Percentiles rank a stretch among this genome's conserved stretches.
Conservation (phyloP, 2,888 invertebrate genomes). For the Sialis fuliginosa region DNA sequence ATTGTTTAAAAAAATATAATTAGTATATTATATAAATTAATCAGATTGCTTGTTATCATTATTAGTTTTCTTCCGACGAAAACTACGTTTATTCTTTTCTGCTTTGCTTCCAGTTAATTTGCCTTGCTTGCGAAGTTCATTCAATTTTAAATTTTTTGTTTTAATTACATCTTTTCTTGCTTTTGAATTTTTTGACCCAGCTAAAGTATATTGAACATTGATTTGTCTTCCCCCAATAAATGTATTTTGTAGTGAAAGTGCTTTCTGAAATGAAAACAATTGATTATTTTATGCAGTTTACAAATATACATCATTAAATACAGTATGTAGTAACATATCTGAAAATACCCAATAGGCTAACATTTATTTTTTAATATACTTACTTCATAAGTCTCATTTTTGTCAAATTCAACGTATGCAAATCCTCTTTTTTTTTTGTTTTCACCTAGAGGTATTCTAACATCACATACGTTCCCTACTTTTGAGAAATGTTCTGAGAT, state of each 20-base stretch:
- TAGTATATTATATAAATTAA: neutral
- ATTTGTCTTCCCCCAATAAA: slow-evolving; percentile 23
- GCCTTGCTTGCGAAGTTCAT: slow-evolving; percentile 24
- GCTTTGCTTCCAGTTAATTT: slow-evolving; percentile 18
- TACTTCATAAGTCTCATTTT: slow-evolving; percentile 26
- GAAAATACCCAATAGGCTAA: too few relatives aligned
- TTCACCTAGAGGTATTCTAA: slow-evolving; percentile 22
- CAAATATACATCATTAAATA: too few relatives aligned
- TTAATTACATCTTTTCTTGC: slow-evolving; percentile 19
- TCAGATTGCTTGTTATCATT: neutral
- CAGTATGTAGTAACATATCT: too few relatives aligned
- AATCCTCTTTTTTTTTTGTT: slow-evolving; percentile 24
- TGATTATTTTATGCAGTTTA: slow-evolving; percentile 1
- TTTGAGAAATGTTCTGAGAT: slow-evolving; percentile 26
- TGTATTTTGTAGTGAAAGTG: slow-evolving; percentile 24
- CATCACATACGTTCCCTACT: slow-evolving; percentile 20
- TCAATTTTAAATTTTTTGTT: slow-evolving; percentile 25
- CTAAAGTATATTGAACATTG: slow-evolving; percentile 25
- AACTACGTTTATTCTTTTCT: neutral
- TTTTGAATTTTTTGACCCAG: slow-evolving; percentile 20
- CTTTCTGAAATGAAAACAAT: slow-evolving; percentile 23
- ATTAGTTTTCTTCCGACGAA: neutral
- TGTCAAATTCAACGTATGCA: slow-evolving; percentile 25
- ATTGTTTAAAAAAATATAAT: neutral
- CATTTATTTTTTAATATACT: neutral